phyloP scores from a whole-genome alignment of 2,113 vertebrate genomes.

The Stercorarius parasiticus region DNA sequence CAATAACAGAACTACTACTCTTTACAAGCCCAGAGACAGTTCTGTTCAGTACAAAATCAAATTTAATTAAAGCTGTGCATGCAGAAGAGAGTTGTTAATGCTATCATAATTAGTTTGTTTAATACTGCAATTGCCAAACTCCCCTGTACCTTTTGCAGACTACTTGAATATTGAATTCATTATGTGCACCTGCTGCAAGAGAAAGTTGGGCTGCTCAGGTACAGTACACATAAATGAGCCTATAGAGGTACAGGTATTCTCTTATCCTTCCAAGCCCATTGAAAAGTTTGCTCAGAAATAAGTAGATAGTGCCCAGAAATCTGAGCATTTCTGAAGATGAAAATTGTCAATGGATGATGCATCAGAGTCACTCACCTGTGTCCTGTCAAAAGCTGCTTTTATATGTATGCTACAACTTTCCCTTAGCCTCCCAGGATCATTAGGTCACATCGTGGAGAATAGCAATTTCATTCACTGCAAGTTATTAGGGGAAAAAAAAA shows the following conservation, averaged over 20 bases:
- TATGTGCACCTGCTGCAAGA: neutral
- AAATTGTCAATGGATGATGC: neutral
- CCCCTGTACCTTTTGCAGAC: neutral
- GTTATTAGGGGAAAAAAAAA: neutral
- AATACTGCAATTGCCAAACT: neutral
- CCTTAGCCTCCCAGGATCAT: neutral
- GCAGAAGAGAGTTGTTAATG: constrained; percentile 14
- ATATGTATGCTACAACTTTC: neutral
- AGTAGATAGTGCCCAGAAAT: neutral
- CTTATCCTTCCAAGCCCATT: neutral
- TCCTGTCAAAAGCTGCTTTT: neutral
- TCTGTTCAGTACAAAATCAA: constrained; percentile 2
- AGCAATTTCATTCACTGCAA: neutral
- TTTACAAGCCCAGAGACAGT: constrained; percentile 1
- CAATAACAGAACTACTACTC: constrained; percentile 21
- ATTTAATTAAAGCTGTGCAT: constrained; percentile 33
- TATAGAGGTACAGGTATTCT: neutral
- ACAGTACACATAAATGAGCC: neutral
- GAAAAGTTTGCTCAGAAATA: neutral
- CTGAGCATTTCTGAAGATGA: neutral
- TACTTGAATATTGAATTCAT: neutral
- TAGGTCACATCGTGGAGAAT: neutral
- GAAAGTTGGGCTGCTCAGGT: neutral
- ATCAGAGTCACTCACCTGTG: neutral
- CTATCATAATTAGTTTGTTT: constrained; percentile 31